Conservation (phyloP, 2,888 invertebrate genomes). For the Seira ritae region DNA sequence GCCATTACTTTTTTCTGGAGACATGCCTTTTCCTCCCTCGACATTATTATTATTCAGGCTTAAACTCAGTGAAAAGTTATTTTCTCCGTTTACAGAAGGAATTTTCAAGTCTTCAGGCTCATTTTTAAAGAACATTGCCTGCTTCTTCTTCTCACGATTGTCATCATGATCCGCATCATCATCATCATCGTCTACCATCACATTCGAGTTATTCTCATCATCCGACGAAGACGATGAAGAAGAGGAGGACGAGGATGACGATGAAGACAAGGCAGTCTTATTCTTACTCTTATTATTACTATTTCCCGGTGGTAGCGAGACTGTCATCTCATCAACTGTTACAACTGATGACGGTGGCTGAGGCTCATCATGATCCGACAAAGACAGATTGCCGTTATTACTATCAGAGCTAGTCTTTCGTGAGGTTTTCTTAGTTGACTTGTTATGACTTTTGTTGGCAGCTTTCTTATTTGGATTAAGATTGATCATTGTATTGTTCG, state of each 20-base stretch:
- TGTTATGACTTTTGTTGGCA: slow-evolving; percentile 64
- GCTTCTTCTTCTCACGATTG: slow-evolving; percentile 19
- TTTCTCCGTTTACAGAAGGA: slow-evolving; percentile 49
- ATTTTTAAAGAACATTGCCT: slow-evolving; percentile 40
- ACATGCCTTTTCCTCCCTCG: slow-evolving; percentile 51
- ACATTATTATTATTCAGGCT: slow-evolving; percentile 63
- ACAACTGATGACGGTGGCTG: slow-evolving; percentile 13
- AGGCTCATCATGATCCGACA: slow-evolving; percentile 57
- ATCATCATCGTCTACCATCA: slow-evolving; percentile 50
- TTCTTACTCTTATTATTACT: slow-evolving; percentile 30
- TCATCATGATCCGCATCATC: slow-evolving; percentile 43
- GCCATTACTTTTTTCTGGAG: slow-evolving; percentile 42
- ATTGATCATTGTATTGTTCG: slow-evolving; percentile 51
- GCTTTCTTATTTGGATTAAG: slow-evolving; percentile 58
- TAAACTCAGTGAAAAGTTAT: slow-evolving; percentile 51
- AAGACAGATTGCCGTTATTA: slow-evolving; percentile 64
- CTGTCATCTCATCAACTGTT: slow-evolving; percentile 51
- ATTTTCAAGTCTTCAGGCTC: slow-evolving; percentile 60
- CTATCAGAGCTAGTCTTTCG: slow-evolving; percentile 56
- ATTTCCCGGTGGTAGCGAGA: not conserved
- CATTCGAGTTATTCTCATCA: slow-evolving; percentile 53
- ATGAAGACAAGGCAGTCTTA: slow-evolving; percentile 55
- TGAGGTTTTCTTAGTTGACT: slow-evolving; percentile 60
- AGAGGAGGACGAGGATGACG: slow-evolving; percentile 44
- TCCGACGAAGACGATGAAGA: slow-evolving; percentile 52